Evolutionary conservation across 2,888 invertebrate species (phyloP), one percentile per base, ranked within the genome.

Genomic region (Scrobipalpa atriplicella): DNA sequence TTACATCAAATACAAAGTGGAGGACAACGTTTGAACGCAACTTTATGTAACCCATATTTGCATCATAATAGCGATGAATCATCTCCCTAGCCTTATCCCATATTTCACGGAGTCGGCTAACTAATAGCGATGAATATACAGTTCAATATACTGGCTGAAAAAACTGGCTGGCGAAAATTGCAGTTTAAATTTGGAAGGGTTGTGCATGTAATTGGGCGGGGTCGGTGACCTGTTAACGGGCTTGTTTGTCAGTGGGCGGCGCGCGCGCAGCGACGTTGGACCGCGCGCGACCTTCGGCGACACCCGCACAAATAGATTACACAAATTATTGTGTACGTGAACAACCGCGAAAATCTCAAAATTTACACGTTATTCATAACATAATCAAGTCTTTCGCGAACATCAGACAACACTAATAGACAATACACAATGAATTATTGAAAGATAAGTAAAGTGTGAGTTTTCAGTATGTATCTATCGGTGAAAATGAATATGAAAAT

Each of bases 211-310:
- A 77, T 78, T 77, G 71, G 72, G 74, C 70, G 70, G 67, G 68
- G 73, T 85, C 84, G 70, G 68, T 72, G 81, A 80, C 78, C 86
- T 77, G 73, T 78, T 78, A 79, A 83, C 78, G 73, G 75, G 72
- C 70, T 81, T 87, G 84, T 88, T 89, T 83, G 80, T 80, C 73
- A 73, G 83, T 81, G 81, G 85, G 86, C 84, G 87, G 85, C 83
- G 84, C 81, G 83, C 81, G 83, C 79, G 61, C 71, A 72, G 73
- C 21, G 71, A 58, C 7, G 29, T 18, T 19, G 18, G 47, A 2
- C 47, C 56, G 21, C 39, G 43, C n/a, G 54, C 80, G 87, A 89
- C 89, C 87, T 90, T 90, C 87, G 71, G 71, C 76, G 86, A 86
- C 85, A 83, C 75, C 75, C 71, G 74, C 77, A 75, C 75, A 82